Evolutionary conservation across 2,113 vertebrate genomes (phyloP), one percentile per base, ranked within the genome.

Genomic region (Amblyopsis rosae): DNA sequence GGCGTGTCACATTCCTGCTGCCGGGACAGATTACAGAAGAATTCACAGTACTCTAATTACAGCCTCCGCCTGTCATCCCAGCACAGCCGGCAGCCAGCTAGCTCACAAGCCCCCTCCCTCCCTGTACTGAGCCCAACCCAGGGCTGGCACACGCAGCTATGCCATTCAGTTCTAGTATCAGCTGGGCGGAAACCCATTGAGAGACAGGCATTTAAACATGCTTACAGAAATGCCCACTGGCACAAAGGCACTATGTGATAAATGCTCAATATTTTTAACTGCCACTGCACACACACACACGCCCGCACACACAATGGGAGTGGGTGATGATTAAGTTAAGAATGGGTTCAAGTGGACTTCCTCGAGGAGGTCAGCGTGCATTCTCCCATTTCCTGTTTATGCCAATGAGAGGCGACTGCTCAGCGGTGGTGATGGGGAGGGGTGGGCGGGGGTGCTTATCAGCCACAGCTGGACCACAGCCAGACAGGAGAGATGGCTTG

Each of bases 371-470:
- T 88, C 70, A 79, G 67, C 16, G 12, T 45, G 71, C 67, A 72
- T 77, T 87, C 67, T 80, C 73, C 67, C 35, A 70, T 81, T 87
- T 91, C 87, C 89, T 86, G 86, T 90, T 88, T 83, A 82, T 82
- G 75, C 72, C 81, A 79, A 33, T 59, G 73, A 84, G 81, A 75
- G 62, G 65, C 67, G 16, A 62, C 64, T 80, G 67, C 53, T 78
- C 76, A 70, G 57, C 62, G 41, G 54, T 71, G 57, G 64, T 49
- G 65, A 58, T 65, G 72, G 59, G 32, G 12, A 11, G 17, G 19
- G 19, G 35, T 59, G 72, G 47, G 59, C 45, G 60, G 72, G 47
- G 59, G 62, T 62, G 62, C 62, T 82, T 73, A 83, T 84, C 77
- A 80, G 70, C 66, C 65, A 50, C 16, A 57, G 53, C 32, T 81